Evolutionary conservation across 2,888 invertebrate species (phyloP), one percentile per base, ranked within the genome.

Genomic region (Halocaridina rubra): DNA sequence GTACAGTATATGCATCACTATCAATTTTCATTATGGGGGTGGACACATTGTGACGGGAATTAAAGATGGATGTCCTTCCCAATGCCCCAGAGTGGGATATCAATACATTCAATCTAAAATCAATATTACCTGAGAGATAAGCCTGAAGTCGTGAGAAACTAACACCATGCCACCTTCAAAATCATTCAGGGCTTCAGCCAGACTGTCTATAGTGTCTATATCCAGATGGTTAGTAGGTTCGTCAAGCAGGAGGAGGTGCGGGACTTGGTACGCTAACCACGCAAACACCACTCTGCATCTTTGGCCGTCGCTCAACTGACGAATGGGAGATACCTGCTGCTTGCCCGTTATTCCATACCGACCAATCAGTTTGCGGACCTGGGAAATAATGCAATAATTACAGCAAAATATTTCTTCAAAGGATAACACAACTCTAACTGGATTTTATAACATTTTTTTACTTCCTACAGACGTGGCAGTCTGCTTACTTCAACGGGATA

Each of bases 111-210:
- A 33, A 99, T 98, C 98, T 98, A 90, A 19, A 64, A 69, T 24
- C 22, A 64, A 33, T 19, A 90, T 89, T 91, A 98, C 98, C 94
- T 99, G 99, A 92, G 96, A 97, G 88, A 99, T 99, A 80, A 99
- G 94, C 91, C 99, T 94, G 93, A 99, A 99, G 93, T 99, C 99
- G 96, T 99, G 99, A 92, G 98, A 98, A 90, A 99, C 99, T 29
- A 99, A 94, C 88, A 99, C 97, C 96, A 99, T 95, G 89, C 99
- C 99, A 67, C 99, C 99, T 89, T 98, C 97, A 91, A 98, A 99
- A 90, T 98, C 97, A 91, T 97, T 98, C 90, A 99, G 95, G 30
- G 99, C 99, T 89, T 99, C 98, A 0, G 97, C 99, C 81, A 99
- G 93, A 0, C 99, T 97, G 92, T 99, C 99, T 89, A 99, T 99